Base-by-base conservation (phyloP, 2,797 vertebrate genomes). In the Sebastes steindachneri region DNA sequence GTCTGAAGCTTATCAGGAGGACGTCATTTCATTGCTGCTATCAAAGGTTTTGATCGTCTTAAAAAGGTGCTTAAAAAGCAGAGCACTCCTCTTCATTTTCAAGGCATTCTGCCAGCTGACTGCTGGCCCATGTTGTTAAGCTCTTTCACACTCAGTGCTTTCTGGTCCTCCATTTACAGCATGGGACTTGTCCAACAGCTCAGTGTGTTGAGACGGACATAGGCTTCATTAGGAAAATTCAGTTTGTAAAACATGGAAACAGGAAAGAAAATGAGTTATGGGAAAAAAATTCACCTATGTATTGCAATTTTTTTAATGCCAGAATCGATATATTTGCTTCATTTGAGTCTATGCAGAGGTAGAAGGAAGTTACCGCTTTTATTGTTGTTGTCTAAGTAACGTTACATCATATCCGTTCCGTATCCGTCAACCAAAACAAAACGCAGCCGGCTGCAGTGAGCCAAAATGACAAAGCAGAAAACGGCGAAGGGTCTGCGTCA, bases 81-180 rank as follows among this genome's bases (percentile, higher is more conserved):
- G 0, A 54, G 55, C 19, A 21, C 31, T 68, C 12, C 12, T 71
- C 53, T 65, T 83, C 4, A 53, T 81, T 60, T 57, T 67, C 7
- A 57, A 33, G 70, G 59, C 60, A 15, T 19, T 54, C 19, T 82
- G 53, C 69, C 79, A 80, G 66, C 35, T 86, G 84, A 78, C 73
- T 73, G 35, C 37, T 23, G n/a, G 77, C 75, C 75, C 31, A 31
- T 12, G 29, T 31, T 75, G 60, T 12, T 3, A 12, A 33, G 65
- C 66, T 59, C 28, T 53, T 59, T 84, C 41, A 70, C 58, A 59
- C 5, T 57, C 51, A 11, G 17, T 80, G 26, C 5, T 80, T 28
- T 81, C 26, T 80, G 58, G 29, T 62, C 28, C 28, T 66, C 41
- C 15, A 35, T 73, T 76, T 68, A 77, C 77, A 75, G 74, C 59